Base-by-base conservation (phyloP, 2,888 invertebrate species). In the Dromius quadrimaculatus region DNA sequence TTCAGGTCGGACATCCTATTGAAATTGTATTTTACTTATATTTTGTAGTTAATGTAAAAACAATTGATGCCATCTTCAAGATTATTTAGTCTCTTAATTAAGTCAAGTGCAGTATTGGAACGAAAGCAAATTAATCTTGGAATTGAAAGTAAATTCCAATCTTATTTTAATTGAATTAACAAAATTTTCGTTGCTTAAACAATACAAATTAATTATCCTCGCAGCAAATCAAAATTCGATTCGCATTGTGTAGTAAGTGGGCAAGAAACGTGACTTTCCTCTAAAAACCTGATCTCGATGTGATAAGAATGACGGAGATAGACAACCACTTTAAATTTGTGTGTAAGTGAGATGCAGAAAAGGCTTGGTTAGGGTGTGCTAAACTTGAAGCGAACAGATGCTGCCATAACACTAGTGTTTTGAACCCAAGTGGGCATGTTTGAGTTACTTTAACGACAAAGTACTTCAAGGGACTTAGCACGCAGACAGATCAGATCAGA, bases 381-480 rank as follows among this genome's bases (percentile, higher is more conserved):
- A 54, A 28, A 54, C 23, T 54, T 54, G n/a, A 54, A 54, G 15
- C 50, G 47, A 65, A 65, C 65, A 65, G 65, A 65, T 65, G 65
- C 36, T 65, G 34, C 65, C 20, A 50, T 45, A 45, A 50, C 47
- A 36, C 28, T 20, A 65, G 65, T 65, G 47, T 65, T n/a, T 65
- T 47, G 50, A 65, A 50, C 50, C 65, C 65, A 50, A 65, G 34
- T 65, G 65, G 65, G 50, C 65, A 65, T 65, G 65, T 50, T 65
- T 50, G 47, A 65, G 65, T 65, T 65, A 65, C 47, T 65, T 50
- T 65, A 34, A 65, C 65, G 50, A 50, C 65, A 65, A 65, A 65
- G 50, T 50, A 65, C 50, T 65, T 41, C 20, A 20, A 32, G 65
- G 50, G 47, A 47, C 15, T 13, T 15, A 47, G 47, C 22, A 19